Base-by-base conservation (phyloP, 2,888 invertebrate species). In the Drosophila buzzatii region DNA sequence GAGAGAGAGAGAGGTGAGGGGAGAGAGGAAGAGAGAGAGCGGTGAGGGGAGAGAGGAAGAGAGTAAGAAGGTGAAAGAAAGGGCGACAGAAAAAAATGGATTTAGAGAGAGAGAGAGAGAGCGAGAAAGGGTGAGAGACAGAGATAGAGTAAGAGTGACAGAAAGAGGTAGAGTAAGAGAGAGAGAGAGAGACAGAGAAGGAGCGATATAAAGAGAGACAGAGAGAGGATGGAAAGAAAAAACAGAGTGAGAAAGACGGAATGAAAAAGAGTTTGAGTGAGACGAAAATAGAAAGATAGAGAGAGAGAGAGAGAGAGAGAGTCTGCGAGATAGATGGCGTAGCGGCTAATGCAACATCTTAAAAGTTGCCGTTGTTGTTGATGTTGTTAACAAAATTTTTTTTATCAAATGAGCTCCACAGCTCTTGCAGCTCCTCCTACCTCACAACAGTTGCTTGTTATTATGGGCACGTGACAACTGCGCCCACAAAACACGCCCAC, bases 381-480 rank as follows among this genome's bases (percentile, higher is more conserved):
- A 1, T 2, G 39, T 55, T 55, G 55, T 41, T 81, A 83, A 81
- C 86, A 70, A 88, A 86, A 81, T 65, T 61, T 86, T 84, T 84
- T 65, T 61, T 86, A 81, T 57, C 6, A 35, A 57, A 57, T 44
- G 33, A 14, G 10, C 27, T 18, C 31, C 56, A 2, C 33, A 9
- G 31, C 51, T 27, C 27, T 8, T 20, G 1, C 35, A 3, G 16
- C 39, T 41, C 16, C 27, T 8, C 68, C 62, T 56, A 45, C 62
- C 20, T 7, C 33, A 44, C 45, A 53, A 72, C 75, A 69, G 73
- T 64, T 79, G 79, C 79, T 76, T 84, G 77, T 90, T 83, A 75
- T 81, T 91, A 70, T 81, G 82, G 74, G 86, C 86, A 88, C 87
- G 88, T 87, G 89, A 89, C 85, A 89, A 86, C 89, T 81, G 81